Base-by-base conservation (phyloP, 2,113 vertebrate species). In the Octodon degus region DNA sequence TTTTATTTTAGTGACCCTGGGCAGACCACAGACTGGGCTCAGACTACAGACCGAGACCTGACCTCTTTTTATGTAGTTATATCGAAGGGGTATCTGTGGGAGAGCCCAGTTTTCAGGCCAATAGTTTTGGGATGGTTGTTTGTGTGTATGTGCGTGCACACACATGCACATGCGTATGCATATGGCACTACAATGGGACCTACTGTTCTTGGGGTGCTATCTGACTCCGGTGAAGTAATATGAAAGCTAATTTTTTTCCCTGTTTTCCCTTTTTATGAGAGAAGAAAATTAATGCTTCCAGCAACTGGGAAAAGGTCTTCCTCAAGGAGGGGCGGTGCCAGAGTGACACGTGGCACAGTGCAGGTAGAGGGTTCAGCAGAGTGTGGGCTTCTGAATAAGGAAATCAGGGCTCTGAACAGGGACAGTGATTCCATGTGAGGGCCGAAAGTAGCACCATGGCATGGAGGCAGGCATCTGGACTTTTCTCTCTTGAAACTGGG, bases 1-100 rank as follows among this genome's bases (percentile, higher is more conserved):
- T 96, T 97, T 97, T 95, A 96, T 96, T 97, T 97, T 88, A 72
- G 86, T 97, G 97, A 97, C 91, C 82, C 65, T 89, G 89, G 94
- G 96, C 86, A 88, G 96, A 97, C 89, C 92, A 88, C 97, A 97
- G 94, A 92, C 88, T 25, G 94, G 96, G 97, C 92, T 77, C 65
- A 76, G 88, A 65, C 90, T 95, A 86, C 97, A 96, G 96, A 97
- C 43, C 0, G 43, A 96, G 96, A 97, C 95, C 53, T 95, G 92
- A 96, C 97, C 94, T 98, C 94, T 97, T 98, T 97, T 97, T 88
- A 92, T 94, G 62, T 90, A 82, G 43, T 90, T 91, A 70, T 86
- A 67, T 96, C 7, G 0, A 88, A 90, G 80, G 82, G n/a, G 32
- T 65, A 94, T 87, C 93, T 77, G 90, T 89, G 91, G 82, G 81